Evolutionary conservation across 2,888 invertebrate species (phyloP).

Genomic region (Halictus ligatus): DNA sequence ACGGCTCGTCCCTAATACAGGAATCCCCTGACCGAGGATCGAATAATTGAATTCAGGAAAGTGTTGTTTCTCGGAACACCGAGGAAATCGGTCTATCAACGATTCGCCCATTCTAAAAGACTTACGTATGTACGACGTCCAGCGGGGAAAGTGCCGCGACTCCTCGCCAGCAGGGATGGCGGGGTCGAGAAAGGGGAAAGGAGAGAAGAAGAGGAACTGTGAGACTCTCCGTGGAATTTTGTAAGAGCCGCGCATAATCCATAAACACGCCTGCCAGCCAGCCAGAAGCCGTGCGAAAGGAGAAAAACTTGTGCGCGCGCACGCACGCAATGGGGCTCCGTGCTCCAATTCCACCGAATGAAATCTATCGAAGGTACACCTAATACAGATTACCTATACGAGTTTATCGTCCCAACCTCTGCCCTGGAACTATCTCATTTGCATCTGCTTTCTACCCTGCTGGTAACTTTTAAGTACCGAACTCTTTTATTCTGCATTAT

Average conservation of each 20-base stretch:
- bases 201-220: slow-evolving; percentile 72
- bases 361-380: slow-evolving; percentile 10
- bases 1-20: background rate
- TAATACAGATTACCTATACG: background rate
- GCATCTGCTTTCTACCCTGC: background rate
- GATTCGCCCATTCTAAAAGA: slow-evolving; percentile 66
- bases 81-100: slow-evolving; percentile 68
- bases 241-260: slow-evolving; percentile 75
- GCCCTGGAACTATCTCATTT: background rate
- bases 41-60: slow-evolving; percentile 32
- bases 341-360: slow-evolving; percentile 61
- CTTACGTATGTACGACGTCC: slow-evolving; percentile 66
- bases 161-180: slow-evolving; percentile 57
- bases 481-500: background rate
- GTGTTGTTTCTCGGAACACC: slow-evolving; percentile 34
- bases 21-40: background rate
- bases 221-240: slow-evolving; percentile 77
- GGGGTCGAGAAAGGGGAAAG: slow-evolving; percentile 54
- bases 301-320: slow-evolving; percentile 56
- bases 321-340: slow-evolving; percentile 58
- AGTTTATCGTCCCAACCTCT: background rate
- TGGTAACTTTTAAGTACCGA: background rate
- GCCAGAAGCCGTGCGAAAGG: slow-evolving; percentile 67
- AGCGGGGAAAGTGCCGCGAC: slow-evolving; percentile 73
- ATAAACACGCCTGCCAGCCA: slow-evolving; percentile 59